Evolutionary conservation across 2,797 vertebrate genomes (phyloP), one percentile per base, ranked within the genome.

Genomic region (Graptemys geographica): DNA sequence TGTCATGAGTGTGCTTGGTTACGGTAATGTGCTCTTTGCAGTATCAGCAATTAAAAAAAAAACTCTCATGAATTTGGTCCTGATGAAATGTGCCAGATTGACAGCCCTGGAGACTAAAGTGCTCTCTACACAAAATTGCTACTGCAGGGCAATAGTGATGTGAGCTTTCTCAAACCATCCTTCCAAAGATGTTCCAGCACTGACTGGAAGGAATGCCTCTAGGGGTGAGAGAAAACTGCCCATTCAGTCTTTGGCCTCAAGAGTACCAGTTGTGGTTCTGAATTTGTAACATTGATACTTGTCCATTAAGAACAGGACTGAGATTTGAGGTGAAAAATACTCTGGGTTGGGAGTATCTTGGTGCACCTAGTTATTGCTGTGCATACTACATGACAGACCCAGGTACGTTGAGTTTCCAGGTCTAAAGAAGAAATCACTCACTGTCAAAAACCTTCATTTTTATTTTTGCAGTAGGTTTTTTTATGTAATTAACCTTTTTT

Each of bases 201-300:
- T 74, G 41, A 56, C 12, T 62, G 74, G 52, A 94, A 78, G 55
- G 1, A 81, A 83, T 88, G 72, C 65, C 72, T 79, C 0, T n/a
- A 49, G 55, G 90, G 83, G 10, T 15, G 23, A 90, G 69, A 44
- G 49, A 83, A 23, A 69, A 33, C 87, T 87, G 59, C 3, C 72
- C 41, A 27, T 74, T 74, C 72, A 27, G 37, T 74, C 8, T 90
- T 87, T 65, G 47, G 19, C 27, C 92, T 15, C 31, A 27, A 72
- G 27, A 62, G 12, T 85, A 65, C 33, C 62, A 65, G 11, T 11
- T 6, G 79, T 82, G 81, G 51, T 72, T 37, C 53, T 88, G 25
- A 28, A 85, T 91, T 96, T 93, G 92, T 92, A 79, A 41, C 80
- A 37, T 44, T 62, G 84, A 85, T 93, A 44, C 25, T 80, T 41